phyloP scores from a whole-genome alignment of 2,888 invertebrate species.

The Geotrupes spiniger region DNA sequence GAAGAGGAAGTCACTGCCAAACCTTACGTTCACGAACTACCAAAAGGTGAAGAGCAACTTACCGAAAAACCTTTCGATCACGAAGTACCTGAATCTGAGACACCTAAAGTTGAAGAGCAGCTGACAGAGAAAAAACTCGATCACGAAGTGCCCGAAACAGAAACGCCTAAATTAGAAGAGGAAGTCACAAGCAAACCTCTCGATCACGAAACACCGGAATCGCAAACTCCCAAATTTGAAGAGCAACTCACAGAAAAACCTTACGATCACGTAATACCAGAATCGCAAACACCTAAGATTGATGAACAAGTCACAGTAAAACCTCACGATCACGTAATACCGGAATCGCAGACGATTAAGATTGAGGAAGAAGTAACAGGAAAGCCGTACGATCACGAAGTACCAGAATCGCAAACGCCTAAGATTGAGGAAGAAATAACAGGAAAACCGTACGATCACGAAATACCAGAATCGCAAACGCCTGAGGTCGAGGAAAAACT shows the following conservation, averaged over 20 bases:
- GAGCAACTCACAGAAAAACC: too few relatives aligned
- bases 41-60: background rate
- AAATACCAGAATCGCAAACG: background rate
- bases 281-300: background rate
- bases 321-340: background rate
- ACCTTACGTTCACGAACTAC: too few relatives aligned
- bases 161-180: background rate
- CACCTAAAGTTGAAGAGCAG: background rate
- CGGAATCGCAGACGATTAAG: too few relatives aligned
- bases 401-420: too few relatives aligned
- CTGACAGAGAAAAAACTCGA: conserved; percentile 7
- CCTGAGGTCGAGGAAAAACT: background rate
- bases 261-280: background rate
- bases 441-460: too few relatives aligned
- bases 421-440: too few relatives aligned
- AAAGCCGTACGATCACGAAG: too few relatives aligned
- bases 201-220: too few relatives aligned
- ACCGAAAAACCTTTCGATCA: conserved; percentile 11
- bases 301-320: too few relatives aligned
- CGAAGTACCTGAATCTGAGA: conserved; percentile 2
- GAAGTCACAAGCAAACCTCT: background rate
- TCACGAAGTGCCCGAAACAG: background rate
- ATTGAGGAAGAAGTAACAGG: too few relatives aligned
- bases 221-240: too few relatives aligned
- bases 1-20: conserved; percentile 12